Base-by-base conservation (phyloP, 2,113 vertebrate species). In the Rhea americana region DNA sequence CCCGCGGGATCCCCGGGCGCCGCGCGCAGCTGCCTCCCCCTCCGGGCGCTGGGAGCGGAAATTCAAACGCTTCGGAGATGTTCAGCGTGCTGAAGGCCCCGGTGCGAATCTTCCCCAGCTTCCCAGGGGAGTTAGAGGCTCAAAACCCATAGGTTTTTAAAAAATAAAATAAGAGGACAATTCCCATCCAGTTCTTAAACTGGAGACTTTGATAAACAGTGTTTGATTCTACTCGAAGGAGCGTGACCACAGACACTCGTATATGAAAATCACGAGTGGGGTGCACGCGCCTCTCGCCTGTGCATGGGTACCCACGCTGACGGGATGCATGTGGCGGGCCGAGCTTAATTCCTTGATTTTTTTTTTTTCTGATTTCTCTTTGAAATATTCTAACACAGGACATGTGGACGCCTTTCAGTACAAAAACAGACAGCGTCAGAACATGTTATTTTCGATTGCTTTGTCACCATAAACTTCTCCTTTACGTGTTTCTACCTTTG, bases 201-300 rank as follows among this genome's bases (percentile, higher is more conserved):
- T 30, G 32, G 73, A 68, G 74, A 51, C 41, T 41, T 61, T 39
- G 53, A 76, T 47, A 7, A 39, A 28, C 25, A 43, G 78, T 4
- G 21, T 37, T 68, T 43, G 28, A 0, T 65, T 11, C 25, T 6
- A 67, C 90, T 32, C 39, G 2, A 8, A 7, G 82, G 13, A 65
- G 39, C 0, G 3, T 5, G 43, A 30, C 26, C 37, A 2, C 2
- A 0, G 77, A 0, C 13, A 1, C 5, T 30, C 13, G 26, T 3
- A 0, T 0, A 4, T 0, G 21, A 5, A 53, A 71, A 20, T 2
- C 7, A 13, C 18, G 45, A 18, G 3, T 0, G 5, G 3, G 3
- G 5, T 22, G 14, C 48, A n/a, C 62, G 26, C 1, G 1, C 59
- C 45, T 28, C 32, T 16, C 2, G 5, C 4, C 19, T 14, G 5